phyloP scores from a whole-genome alignment of 2,797 vertebrate genomes.

The Eulemur coronatus region DNA sequence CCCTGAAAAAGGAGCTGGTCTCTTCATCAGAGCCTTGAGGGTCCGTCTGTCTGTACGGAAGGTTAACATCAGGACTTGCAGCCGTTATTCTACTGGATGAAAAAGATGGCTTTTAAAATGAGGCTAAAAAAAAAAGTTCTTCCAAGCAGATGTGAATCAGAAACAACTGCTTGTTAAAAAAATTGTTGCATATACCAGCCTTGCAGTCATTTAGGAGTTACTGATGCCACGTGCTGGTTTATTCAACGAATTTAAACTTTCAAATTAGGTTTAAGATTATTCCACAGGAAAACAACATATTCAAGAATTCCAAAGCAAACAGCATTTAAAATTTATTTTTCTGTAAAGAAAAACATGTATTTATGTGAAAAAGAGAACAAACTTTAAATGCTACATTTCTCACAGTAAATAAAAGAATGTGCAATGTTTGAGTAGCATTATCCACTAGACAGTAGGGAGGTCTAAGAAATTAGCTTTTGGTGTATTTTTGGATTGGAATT shows the following conservation, averaged over 20 bases:
- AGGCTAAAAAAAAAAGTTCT: not conserved
- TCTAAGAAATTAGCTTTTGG: not conserved
- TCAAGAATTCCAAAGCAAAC: not conserved
- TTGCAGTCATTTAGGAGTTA: not conserved
- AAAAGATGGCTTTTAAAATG: not conserved
- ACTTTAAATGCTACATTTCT: not conserved
- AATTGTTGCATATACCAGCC: not conserved
- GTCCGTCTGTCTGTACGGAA: not conserved
- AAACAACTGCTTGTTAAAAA: not conserved
- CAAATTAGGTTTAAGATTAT: conserved; percentile 8
- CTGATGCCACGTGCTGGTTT: not conserved
- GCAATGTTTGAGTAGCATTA: not conserved
- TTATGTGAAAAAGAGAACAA: not conserved
- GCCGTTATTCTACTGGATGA: not conserved
- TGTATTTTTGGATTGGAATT: not conserved
- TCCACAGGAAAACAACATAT: not conserved
- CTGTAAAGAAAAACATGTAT: not conserved
- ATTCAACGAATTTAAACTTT: not conserved
- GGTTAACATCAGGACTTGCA: not conserved
- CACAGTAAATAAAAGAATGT: not conserved
- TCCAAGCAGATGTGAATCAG: not conserved
- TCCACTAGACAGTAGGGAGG: not conserved
- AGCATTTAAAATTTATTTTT: not conserved
- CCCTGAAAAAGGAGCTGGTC: not conserved
- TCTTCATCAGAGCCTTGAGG: not conserved